A percentile compares a stretch with the other conserved stretches of the same genome.
phyloP scores from a whole-genome alignment of 2,113 vertebrate genomes.

The Ranitomeya imitator region DNA sequence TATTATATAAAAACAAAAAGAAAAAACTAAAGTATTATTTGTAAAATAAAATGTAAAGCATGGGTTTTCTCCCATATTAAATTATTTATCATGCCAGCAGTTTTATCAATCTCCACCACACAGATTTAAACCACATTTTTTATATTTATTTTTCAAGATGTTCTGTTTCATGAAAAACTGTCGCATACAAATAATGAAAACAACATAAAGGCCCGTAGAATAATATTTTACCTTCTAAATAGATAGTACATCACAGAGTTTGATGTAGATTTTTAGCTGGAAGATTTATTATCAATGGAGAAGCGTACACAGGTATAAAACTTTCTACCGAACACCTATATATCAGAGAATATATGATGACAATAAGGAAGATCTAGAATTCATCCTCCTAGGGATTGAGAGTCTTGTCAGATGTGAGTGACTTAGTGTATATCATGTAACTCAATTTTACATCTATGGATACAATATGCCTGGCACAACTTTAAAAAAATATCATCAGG shows the following conservation, averaged over 20 bases:
- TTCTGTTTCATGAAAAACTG: conserved; percentile 8
- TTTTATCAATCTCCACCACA: neutral
- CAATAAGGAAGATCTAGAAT: conserved; percentile 50
- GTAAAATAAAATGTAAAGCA: neutral
- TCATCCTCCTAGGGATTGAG: conserved; percentile 39
- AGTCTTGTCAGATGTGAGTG: conserved; percentile 50
- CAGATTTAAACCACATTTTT: conserved; percentile 39
- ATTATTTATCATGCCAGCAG: too few species aligned
- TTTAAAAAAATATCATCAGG: neutral
- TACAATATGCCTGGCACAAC: conserved; percentile 32
- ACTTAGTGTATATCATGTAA: conserved; percentile 42
- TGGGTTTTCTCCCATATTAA: neutral
- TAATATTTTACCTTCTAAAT: conserved; percentile 50
- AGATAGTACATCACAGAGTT: conserved; percentile 24
- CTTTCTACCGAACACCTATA: conserved; percentile 49
- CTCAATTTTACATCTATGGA: conserved; percentile 36
- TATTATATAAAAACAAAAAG: neutral
- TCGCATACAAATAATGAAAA: conserved; percentile 50
- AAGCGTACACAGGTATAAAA: conserved; percentile 40
- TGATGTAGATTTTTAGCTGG: conserved; percentile 46
- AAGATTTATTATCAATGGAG: conserved; percentile 51
- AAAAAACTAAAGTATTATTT: neutral
- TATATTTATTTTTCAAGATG: conserved; percentile 50
- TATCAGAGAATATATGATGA: conserved; percentile 51
- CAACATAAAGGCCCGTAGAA: conserved; percentile 3